phyloP scores from a whole-genome alignment of 2,797 vertebrate genomes.

The Melanotaenia pygmaea region DNA sequence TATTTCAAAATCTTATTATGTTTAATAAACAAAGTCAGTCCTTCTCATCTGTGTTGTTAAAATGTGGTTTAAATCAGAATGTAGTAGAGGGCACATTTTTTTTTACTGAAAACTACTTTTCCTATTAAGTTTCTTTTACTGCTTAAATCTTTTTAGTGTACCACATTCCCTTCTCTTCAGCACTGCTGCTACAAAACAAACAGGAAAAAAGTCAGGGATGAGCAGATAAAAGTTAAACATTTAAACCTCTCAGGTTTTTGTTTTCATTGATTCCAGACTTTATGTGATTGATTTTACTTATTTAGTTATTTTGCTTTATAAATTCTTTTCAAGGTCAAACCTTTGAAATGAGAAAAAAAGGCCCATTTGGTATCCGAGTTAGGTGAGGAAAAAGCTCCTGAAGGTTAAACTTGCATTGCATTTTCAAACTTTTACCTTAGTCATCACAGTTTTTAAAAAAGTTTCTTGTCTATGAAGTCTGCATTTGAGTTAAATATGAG shows the following conservation, averaged over 20 bases:
- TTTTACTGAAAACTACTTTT: slow-evolving; percentile 24
- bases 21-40: background rate
- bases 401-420: slow-evolving; percentile 12
- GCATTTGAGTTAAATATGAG: slow-evolving; percentile 58
- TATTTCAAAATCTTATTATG: no score
- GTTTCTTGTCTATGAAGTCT: slow-evolving; percentile 25
- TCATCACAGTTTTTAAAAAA: slow-evolving; percentile 58
- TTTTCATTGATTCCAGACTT: no score
- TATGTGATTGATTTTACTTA: no score
- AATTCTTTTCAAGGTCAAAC: no score
- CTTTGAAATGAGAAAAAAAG: no score
- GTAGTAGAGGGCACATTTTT: slow-evolving; percentile 77
- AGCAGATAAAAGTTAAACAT: no score
- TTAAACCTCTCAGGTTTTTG: no score
- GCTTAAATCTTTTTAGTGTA: no score
- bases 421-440: slow-evolving; percentile 46
- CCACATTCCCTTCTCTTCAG: no score
- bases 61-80: slow-evolving; percentile 23
- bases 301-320: no score
- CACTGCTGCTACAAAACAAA: no score
- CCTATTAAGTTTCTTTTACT: background rate
- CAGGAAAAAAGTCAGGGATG: no score
- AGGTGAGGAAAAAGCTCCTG: background rate
- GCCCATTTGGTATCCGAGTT: background rate
- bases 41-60: background rate